phyloP scores from a whole-genome alignment of 1,140 invertebrate species.

The Nylanderia fulva region DNA sequence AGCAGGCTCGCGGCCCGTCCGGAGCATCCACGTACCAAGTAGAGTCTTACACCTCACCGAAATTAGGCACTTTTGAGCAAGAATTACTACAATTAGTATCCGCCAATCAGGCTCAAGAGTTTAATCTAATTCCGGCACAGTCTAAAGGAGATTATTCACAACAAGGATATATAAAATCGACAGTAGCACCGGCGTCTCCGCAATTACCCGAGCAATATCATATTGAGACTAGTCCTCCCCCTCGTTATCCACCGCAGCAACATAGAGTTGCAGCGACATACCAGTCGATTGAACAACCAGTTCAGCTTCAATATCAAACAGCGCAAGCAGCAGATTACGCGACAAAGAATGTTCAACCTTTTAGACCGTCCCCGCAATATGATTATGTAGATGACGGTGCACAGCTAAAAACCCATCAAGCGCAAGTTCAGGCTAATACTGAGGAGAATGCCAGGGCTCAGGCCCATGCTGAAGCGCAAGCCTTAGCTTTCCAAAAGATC shows the following conservation, averaged over 20 bases:
- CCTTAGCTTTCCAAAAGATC: slow-evolving; percentile 82
- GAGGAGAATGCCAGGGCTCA: slow-evolving; percentile 80
- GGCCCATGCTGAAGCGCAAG: slow-evolving; percentile 80
- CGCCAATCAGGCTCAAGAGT: slow-evolving; percentile 83
- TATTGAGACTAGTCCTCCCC: slow-evolving; percentile 81
- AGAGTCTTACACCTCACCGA: slow-evolving; percentile 74
- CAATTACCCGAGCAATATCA: slow-evolving; percentile 82
- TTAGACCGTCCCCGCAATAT: slow-evolving; percentile 77
- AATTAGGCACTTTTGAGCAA: slow-evolving; percentile 82
- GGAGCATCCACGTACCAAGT: slow-evolving; percentile 67
- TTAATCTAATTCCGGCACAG: slow-evolving; percentile 77
- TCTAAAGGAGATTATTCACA: slow-evolving; percentile 67
- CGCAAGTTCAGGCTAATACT: slow-evolving; percentile 67
- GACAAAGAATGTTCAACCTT: slow-evolving; percentile 13
- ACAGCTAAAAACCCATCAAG: slow-evolving; percentile 63
- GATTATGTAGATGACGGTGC: slow-evolving; percentile 77
- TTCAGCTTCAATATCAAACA: slow-evolving; percentile 64
- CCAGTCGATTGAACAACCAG: slow-evolving; percentile 73
- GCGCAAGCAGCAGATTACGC: slow-evolving; percentile 47
- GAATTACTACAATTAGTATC: slow-evolving; percentile 81
- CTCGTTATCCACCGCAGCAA: slow-evolving; percentile 74
- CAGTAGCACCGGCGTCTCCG: slow-evolving; percentile 58
- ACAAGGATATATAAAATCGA: slow-evolving; percentile 75
- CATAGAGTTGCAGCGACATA: slow-evolving; percentile 60
- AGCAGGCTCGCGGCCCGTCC: slow-evolving; percentile 71